Evolutionary conservation across 2,797 vertebrate genomes (phyloP), one percentile per base, ranked within the genome.

Genomic region (Poecilia velifera): DNA sequence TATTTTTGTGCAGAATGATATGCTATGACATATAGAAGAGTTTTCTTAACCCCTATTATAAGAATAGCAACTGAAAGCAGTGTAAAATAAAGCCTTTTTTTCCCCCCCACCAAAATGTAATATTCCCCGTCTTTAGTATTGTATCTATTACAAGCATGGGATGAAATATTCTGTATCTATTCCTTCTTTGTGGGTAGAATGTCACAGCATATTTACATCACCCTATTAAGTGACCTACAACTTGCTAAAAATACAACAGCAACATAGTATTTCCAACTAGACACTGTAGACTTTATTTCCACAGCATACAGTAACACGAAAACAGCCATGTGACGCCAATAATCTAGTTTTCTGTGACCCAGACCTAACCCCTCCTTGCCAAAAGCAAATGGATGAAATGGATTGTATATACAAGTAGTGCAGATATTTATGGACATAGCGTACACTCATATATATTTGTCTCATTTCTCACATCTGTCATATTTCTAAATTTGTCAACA

Each of bases 291-390:
- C 80, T 88, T 84, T 83, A 90, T 89, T 93, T 82, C 77, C 85
- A 22, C 91, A 88, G 89, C 87, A 92, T 91, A 90, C 86, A 87
- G 81, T 85, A 89, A 84, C 80, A 71, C 75, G 73, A 36, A 51
- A 78, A 85, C 78, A 83, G 84, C 31, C 1, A 31, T 31, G 31
- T 31, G 31, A 31, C 31, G 31, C 89, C 76, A 86, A 79, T 88
- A 88, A 92, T 91, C 73, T 84, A 82, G 68, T 89, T 87, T 82
- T 87, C 28, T 34, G 28, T 31, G 13, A 34, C 57, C 28, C n/a
- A 10, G n/a, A n/a, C n/a, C 10, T 10, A 57, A 9, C 10, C 72
- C 3, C 73, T 57, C 46, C 45, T 18, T 76, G 87, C 88, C 87
- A 86, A 87, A 75, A 83, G 76, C 82, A 77, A 77, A 83, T 90